These are phyloP conservation scores for Catostylus mosaicus DNA, from an alignment of 30 jellyfish, hydroid and myxozoan genomes.

Conservation along the genomic window DNA sequence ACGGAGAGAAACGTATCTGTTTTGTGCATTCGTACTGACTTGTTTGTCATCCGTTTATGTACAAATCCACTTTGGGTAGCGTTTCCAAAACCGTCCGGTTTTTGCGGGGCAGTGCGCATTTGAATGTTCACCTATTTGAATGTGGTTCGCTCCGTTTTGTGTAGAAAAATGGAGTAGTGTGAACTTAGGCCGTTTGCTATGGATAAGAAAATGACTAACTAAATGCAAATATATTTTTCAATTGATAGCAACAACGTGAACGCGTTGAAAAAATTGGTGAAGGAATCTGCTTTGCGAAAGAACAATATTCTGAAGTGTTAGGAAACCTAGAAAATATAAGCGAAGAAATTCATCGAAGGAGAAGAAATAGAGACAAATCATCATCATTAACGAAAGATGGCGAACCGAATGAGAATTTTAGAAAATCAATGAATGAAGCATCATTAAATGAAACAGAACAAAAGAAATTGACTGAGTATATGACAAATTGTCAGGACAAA, in stretches of 20 bases:
- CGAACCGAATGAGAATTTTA: conserved; percentile 5
- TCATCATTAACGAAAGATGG: conserved; percentile 1
- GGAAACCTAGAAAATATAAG: conserved; percentile 83
- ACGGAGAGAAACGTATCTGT: no score
- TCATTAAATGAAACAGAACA: conserved; percentile 43
- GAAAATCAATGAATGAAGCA: conserved; percentile 58
- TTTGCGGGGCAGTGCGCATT: no score
- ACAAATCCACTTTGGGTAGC: no score
- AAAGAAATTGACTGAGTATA: conserved; percentile 24
- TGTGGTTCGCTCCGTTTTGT: no score
- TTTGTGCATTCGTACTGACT: no score
- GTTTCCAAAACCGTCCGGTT: no score
- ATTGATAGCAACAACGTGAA: conserved; percentile 73
- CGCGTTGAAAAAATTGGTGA: conserved; percentile 78
- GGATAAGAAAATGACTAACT: no score
- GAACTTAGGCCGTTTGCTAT: no score
- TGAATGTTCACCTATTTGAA: no score
- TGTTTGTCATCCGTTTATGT: no score
- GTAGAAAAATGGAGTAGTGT: no score
- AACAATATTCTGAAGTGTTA: conserved; percentile 67
- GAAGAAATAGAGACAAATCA: conserved; percentile 17
- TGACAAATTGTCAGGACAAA: not conserved
- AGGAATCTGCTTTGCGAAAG: conserved; percentile 78
- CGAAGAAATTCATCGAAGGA: conserved; percentile 85
- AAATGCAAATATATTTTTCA: not conserved